These are phyloP conservation scores for Hylomyscus alleni DNA, from an alignment of 2,797 vertebrate species.

Conservation along the genomic window DNA sequence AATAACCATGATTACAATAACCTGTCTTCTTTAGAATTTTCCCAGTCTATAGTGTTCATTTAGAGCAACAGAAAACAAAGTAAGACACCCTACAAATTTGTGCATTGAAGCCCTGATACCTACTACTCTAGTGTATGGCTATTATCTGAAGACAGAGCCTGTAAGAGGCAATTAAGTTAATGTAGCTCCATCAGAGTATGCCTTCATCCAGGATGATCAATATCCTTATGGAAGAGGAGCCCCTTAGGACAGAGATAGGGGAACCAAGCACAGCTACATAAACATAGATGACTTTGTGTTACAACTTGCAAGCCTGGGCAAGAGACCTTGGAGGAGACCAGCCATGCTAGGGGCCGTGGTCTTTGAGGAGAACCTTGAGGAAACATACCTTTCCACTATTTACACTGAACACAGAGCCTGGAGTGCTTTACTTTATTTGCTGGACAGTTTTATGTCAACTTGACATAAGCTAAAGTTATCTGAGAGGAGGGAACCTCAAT, in stretches of 20 bases:
- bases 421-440: not conserved
- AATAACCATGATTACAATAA: not conserved
- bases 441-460: not conserved
- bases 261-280: rapidly evolving
- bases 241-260: not conserved
- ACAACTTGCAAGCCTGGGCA: not conserved
- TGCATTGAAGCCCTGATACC: not conserved
- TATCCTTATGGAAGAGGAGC: not conserved
- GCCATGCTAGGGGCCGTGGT: not conserved
- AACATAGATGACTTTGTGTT: not conserved
- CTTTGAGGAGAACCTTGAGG: not conserved
- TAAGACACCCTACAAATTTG: not conserved
- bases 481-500: not conserved
- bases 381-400: not conserved
- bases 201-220: not conserved
- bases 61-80: not conserved
- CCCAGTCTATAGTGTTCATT: not conserved
- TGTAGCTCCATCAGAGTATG: not conserved
- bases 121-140: not conserved
- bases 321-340: not conserved
- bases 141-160: not conserved
- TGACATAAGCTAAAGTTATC: not conserved
- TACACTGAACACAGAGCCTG: not conserved
- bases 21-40: not conserved
- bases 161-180: not conserved